Conservation (phyloP, 2,888 invertebrate genomes). For the Oligia latruncula region DNA sequence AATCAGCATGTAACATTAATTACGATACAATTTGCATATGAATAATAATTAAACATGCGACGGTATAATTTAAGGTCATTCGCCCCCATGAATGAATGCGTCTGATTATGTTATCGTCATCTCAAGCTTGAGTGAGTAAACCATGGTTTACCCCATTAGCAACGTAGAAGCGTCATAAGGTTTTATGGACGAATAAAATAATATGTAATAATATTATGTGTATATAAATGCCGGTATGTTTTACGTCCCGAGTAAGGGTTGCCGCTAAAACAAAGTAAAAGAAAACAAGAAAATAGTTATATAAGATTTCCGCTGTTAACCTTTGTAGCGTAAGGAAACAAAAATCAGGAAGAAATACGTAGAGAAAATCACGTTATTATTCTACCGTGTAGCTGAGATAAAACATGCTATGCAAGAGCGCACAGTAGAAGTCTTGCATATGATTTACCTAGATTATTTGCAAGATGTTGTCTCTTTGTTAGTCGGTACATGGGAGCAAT, state of each 20-base stretch:
- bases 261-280: slow-evolving; percentile 7
- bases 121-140: slow-evolving; percentile 41
- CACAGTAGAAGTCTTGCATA: neutral
- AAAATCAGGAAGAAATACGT: slow-evolving; percentile 5
- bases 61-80: slow-evolving; percentile 49
- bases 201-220: neutral
- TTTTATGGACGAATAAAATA: slow-evolving; percentile 48
- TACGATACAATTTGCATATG: slow-evolving; percentile 38
- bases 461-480: slow-evolving; percentile 11
- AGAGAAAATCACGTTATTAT: neutral
- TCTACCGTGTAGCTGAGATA: neutral
- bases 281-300: slow-evolving; percentile 13
- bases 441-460: slow-evolving; percentile 6
- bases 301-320: neutral
- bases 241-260: slow-evolving; percentile 32
- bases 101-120: slow-evolving; percentile 44
- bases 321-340: neutral
- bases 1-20: slow-evolving; percentile 31
- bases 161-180: slow-evolving; percentile 38
- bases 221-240: slow-evolving; percentile 25
- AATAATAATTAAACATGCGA: slow-evolving; percentile 34
- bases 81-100: slow-evolving; percentile 31
- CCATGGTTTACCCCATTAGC: slow-evolving; percentile 41
- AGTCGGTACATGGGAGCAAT: slow-evolving; percentile 23
- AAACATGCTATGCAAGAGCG: neutral